These are phyloP conservation scores for Drosophila kanapiae DNA, from an alignment of 1,140 invertebrate genomes.

Conservation along the genomic window DNA sequence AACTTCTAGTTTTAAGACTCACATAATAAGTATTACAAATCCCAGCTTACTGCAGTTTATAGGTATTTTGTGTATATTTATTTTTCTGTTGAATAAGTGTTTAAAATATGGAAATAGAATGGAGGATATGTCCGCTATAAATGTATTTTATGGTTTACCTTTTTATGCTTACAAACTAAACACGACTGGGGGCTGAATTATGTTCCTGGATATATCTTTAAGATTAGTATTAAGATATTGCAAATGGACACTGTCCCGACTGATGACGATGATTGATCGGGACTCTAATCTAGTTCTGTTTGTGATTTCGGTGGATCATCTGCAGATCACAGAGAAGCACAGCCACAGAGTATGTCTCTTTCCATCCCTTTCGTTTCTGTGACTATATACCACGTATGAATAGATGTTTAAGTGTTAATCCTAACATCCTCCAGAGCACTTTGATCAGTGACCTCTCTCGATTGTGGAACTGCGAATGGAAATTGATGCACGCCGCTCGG, in stretches of 20 bases:
- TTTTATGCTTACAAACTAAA: no score
- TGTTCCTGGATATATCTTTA: not conserved
- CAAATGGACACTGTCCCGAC: slow-evolving; percentile 5
- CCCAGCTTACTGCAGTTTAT: no score
- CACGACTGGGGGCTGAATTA: not conserved
- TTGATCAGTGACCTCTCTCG: slow-evolving; percentile 11
- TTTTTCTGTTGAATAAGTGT: no score
- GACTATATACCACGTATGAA: not conserved
- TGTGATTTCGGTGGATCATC: not conserved
- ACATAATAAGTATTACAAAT: no score
- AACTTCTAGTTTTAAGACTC: not conserved
- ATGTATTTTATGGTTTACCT: no score
- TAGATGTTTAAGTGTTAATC: not conserved
- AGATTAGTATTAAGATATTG: not conserved
- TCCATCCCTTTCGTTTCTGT: slow-evolving; percentile 12
- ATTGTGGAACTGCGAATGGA: not conserved
- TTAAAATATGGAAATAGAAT: no score
- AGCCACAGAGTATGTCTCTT: not conserved
- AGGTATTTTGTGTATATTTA: no score
- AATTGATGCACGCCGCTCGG: not conserved
- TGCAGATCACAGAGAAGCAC: not conserved
- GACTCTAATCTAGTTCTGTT: not conserved
- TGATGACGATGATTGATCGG: slow-evolving; percentile 2
- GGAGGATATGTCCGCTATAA: no score
- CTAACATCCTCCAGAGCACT: slow-evolving; percentile 11